These are phyloP conservation scores for Lanius collurio DNA, from an alignment of 2,113 vertebrate species.

Conservation along the genomic window DNA sequence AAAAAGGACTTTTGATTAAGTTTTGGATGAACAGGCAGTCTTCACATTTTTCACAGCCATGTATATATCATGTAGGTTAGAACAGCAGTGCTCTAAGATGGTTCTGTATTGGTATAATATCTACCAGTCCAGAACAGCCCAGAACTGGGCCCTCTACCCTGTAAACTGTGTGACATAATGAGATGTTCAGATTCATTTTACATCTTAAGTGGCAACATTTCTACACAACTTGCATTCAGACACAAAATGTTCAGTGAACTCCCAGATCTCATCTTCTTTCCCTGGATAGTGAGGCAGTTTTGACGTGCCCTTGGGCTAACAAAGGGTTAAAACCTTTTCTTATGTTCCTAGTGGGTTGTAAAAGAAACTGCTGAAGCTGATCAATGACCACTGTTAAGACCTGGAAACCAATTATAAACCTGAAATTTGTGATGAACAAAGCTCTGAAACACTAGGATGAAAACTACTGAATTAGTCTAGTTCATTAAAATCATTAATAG, in stretches of 20 bases:
- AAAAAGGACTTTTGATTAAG: neutral
- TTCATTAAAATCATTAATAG: constrained; percentile 99
- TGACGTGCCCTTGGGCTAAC: neutral
- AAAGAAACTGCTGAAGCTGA: constrained; percentile 83
- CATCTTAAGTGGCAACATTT: neutral
- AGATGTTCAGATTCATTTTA: neutral
- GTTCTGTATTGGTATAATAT: neutral
- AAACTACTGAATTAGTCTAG: constrained; percentile 98
- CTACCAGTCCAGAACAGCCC: neutral
- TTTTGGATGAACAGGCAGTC: neutral
- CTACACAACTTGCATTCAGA: neutral
- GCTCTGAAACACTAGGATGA: constrained; percentile 89
- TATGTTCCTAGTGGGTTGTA: constrained; percentile 71
- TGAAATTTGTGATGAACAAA: constrained; percentile 90
- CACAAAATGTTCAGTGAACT: neutral
- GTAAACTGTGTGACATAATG: neutral
- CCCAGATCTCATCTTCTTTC: neutral
- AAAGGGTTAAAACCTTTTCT: constrained; percentile 76
- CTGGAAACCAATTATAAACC: constrained; percentile 88
- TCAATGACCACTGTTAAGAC: constrained; percentile 85
- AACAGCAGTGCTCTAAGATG: neutral
- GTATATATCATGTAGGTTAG: neutral
- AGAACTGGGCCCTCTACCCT: neutral
- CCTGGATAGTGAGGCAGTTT: neutral
- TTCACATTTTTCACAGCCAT: neutral